A percentile compares a stretch with the other conserved stretches of the same genome.
These are phyloP conservation scores for Andrena flavipes DNA, from an alignment of 2,888 invertebrate species.

Conservation along the genomic window DNA sequence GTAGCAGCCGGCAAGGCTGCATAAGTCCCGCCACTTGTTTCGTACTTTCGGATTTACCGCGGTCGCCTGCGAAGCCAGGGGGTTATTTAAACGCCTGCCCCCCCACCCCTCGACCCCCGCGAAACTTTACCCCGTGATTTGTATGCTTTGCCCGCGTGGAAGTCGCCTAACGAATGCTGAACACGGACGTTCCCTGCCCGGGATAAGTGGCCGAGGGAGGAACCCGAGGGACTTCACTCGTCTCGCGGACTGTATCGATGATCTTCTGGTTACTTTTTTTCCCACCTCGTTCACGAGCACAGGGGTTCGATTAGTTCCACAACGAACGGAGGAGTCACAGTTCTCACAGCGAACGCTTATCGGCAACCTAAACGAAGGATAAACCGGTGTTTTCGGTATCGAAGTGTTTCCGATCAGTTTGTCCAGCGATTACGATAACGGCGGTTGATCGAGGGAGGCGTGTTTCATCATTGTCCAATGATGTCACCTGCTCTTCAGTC, in stretches of 20 bases:
- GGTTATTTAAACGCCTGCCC: slow-evolving; percentile 67
- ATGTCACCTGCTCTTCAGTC: slow-evolving; percentile 34
- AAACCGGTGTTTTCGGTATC: not conserved
- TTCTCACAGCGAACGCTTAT: slow-evolving; percentile 1
- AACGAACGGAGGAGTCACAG: not conserved
- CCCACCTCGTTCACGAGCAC: not conserved
- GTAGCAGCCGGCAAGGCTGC: slow-evolving; percentile 25
- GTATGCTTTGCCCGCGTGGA: slow-evolving; percentile 59
- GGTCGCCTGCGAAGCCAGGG: slow-evolving; percentile 16
- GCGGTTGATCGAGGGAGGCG: slow-evolving; percentile 25
- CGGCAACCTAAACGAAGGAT: not conserved
- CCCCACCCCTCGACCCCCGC: slow-evolving; percentile 22
- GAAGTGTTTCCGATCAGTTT: slow-evolving; percentile 8
- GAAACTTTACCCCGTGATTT: slow-evolving; percentile 67
- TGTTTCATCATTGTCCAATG: slow-evolving; percentile 43
- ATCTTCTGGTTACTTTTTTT: slow-evolving; percentile 11
- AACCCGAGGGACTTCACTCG: slow-evolving; percentile 6
- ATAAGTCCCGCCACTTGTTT: slow-evolving; percentile 68
- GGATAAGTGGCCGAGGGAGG: slow-evolving; percentile 49
- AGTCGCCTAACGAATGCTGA: slow-evolving; percentile 48
- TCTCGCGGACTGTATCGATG: slow-evolving; percentile 37
- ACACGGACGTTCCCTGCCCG: not conserved
- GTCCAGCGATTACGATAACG: slow-evolving; percentile 31
- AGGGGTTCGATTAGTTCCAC: not conserved
- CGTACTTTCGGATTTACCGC: slow-evolving; percentile 67